These are phyloP conservation scores for Cydia pomonella DNA, from an alignment of 1,140 invertebrate species.

Conservation along the genomic window DNA sequence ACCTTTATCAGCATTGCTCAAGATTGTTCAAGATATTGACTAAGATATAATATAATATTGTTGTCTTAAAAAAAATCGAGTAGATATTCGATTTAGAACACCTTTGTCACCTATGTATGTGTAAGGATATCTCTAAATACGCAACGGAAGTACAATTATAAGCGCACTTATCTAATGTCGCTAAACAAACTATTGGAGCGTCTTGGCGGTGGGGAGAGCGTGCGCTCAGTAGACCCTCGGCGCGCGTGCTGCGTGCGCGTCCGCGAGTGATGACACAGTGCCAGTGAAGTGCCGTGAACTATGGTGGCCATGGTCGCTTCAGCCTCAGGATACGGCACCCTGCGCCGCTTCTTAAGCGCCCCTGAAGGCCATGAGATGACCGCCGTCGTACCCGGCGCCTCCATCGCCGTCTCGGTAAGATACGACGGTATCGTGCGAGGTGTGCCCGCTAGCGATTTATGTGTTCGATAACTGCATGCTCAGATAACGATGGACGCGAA, in stretches of 20 bases:
- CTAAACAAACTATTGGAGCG: slow-evolving; percentile 37
- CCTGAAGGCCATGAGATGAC: slow-evolving; percentile 64
- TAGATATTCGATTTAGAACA: background rate
- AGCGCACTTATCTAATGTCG: slow-evolving; percentile 51
- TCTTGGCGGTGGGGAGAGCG: slow-evolving; percentile 59
- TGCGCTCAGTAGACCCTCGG: slow-evolving; percentile 61
- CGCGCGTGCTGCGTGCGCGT: slow-evolving; percentile 50
- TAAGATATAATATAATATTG: too few species aligned
- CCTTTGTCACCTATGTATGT: too few species aligned
- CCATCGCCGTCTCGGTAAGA: slow-evolving; percentile 76
- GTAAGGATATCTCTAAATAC: slow-evolving; percentile 30
- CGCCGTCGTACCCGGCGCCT: slow-evolving; percentile 60
- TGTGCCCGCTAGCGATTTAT: slow-evolving; percentile 39
- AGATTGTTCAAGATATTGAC: too few species aligned
- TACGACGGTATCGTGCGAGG: slow-evolving; percentile 36
- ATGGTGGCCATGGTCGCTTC: slow-evolving; percentile 78
- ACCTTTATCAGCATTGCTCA: too few species aligned
- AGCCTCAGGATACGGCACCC: slow-evolving; percentile 74
- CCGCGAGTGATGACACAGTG: slow-evolving; percentile 62
- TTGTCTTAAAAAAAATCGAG: too few species aligned
- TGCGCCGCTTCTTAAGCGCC: slow-evolving; percentile 73
- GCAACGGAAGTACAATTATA: slow-evolving; percentile 43
- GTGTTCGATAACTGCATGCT: slow-evolving; percentile 42
- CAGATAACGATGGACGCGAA: slow-evolving; percentile 36
- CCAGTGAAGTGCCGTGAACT: slow-evolving; percentile 38